Conservation (phyloP, 2,797 vertebrate species). For the Silurus aristotelis region DNA sequence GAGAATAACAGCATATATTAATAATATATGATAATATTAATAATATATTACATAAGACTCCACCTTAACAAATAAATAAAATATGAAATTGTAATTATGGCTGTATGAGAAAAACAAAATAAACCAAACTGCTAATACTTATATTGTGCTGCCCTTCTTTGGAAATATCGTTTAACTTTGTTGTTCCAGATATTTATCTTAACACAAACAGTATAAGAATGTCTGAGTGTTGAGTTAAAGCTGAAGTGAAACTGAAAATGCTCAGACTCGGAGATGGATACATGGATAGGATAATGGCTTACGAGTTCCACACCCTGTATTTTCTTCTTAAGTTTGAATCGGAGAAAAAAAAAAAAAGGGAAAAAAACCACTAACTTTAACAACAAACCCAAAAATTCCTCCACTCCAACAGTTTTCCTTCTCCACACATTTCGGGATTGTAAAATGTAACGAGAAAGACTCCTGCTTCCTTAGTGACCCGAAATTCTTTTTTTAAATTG, state of each 20-base stretch:
- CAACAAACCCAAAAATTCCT: not conserved
- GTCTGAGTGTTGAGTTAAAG: conserved; percentile 45
- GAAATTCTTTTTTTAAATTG: conserved; percentile 2
- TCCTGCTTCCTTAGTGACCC: not conserved
- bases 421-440: too few species aligned
- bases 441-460: not conserved
- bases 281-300: not conserved
- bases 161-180: not conserved
- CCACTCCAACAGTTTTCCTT: not conserved
- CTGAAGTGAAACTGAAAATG: conserved; percentile 58
- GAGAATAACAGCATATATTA: not conserved
- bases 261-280: conserved; percentile 29
- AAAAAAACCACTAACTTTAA: not conserved
- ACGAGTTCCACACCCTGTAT: not conserved
- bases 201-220: not conserved
- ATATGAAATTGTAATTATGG: not conserved
- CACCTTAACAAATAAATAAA: not conserved
- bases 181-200: not conserved
- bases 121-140: not conserved
- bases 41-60: too few species aligned
- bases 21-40: too few species aligned
- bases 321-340: not conserved
- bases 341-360: too few species aligned
- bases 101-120: not conserved
- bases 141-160: not conserved